Base-by-base conservation (phyloP, 2,797 vertebrate genomes). In the Hippopotamyrus pictus region DNA sequence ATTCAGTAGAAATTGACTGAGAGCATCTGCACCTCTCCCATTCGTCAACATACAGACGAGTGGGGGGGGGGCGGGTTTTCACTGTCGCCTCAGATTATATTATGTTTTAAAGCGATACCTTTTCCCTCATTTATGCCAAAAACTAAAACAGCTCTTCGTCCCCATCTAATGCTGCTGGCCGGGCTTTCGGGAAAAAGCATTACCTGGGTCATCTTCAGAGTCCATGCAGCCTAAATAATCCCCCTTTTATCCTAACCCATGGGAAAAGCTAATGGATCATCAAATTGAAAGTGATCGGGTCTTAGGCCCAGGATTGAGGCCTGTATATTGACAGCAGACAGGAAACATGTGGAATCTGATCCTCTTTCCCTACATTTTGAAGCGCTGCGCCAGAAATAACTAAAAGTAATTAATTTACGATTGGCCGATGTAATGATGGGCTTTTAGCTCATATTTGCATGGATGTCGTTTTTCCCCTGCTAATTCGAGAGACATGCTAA, bases 61-160 rank as follows among this genome's bases (percentile, higher is more conserved):
- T 89, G 83, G 84, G 69, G 54, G 89, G 88, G 92, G 59, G 54
- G 88, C 88, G 69, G 88, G 92, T 88, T 92, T 92, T 91, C 90
- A 92, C 91, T 92, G 91, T 93, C 92, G 91, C 90, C 88, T 90
- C 57, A 91, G 91, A 93, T 93, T 93, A 82, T 90, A 91, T 93
- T 93, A 93, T 91, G 90, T 91, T 91, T 93, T 92, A 90, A 92
- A 93, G 92, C 90, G 93, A 93, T 93, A 92, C 92, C 92, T 92
- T 89, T 89, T 89, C 59, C 50, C 50, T 54, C 53, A 87, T 90
- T 92, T 93, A 90, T 73, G 90, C 92, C 91, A 91, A 92, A 92
- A 92, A 92, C 93, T 92, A 91, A 92, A 93, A 92, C 90, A 90
- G 89, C 88, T 90, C 87, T 29, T 51, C 84, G 53, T 83, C 88